Base-by-base conservation (phyloP, 2,888 invertebrate species). In the Melanotus villosus region DNA sequence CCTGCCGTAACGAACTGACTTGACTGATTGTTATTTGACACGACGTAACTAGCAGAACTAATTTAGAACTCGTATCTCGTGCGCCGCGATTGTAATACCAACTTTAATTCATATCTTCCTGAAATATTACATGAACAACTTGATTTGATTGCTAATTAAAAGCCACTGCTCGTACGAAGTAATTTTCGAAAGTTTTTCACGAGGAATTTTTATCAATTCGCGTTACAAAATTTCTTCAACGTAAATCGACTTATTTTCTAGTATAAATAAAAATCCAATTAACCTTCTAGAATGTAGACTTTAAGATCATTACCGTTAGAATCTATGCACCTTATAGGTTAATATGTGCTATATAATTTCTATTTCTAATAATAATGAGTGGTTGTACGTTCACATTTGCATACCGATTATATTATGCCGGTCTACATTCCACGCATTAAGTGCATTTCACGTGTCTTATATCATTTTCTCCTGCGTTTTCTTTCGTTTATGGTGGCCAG, bases 11-110 rank as follows among this genome's bases (percentile, higher is more conserved):
- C 45, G 19, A 45, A 47, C 30, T 9, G 16, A 16, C 34, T 50
- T 50, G 32, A 34, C 32, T 34, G 54, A 54, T 54, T 54, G 54
- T 54, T 34, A 32, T 54, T 54, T 54, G 34, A 54, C 54, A 26
- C 50, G 50, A 50, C 50, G 50, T 50, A 50, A 50, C 50, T 50
- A n/a, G 50, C 50, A 50, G 50, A 50, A 50, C 50, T 50, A 50
- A 50, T 50, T 50, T 50, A 50, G 50, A 23, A 30, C 26, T 50
- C 50, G 19, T 43, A 43, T 19, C 26, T 12, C 26, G 26, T 50
- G 14, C 26, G 12, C 26, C n/a, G n/a, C n/a, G 26, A 23, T 21
- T 7, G 7, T 50, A 26, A 47, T 47, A 47, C 12, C 34, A 34
- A 34, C 12, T 34, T 34, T 34, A 26, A 26, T 26, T 26, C 7